Percentiles rank a stretch among this genome's conserved stretches.
Conservation (phyloP, 1,140 invertebrate species). For the Eriosoma lanigerum region DNA sequence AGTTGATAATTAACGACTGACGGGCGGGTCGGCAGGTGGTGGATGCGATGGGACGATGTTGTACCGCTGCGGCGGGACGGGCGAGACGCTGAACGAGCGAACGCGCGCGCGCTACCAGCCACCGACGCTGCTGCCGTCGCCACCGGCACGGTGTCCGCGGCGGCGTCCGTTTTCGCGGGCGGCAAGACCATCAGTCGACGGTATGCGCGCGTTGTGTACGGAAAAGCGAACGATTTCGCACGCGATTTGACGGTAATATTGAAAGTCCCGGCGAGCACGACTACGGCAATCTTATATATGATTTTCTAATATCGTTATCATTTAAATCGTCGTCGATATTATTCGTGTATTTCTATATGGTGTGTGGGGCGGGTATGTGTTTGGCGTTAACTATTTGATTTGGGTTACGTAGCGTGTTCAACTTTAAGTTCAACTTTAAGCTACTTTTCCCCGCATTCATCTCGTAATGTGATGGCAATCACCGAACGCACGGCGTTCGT, state of each 20-base stretch:
- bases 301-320: background rate
- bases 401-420: too few species aligned
- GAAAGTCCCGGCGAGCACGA: too few species aligned
- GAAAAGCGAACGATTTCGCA: background rate
- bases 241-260: background rate
- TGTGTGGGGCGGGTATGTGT: background rate
- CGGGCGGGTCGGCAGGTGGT: background rate
- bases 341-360: background rate
- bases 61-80: background rate
- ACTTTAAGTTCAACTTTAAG: too few species aligned
- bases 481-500: too few species aligned
- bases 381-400: too few species aligned
- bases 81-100: slow-evolving; percentile 14
- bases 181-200: slow-evolving; percentile 34
- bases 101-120: slow-evolving; percentile 44
- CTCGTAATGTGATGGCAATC: background rate
- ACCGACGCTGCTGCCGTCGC: background rate
- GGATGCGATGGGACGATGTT: slow-evolving; percentile 7
- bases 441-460: too few species aligned
- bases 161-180: slow-evolving; percentile 44
- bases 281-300: background rate
- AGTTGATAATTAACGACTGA: slow-evolving; percentile 51
- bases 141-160: background rate
- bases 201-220: slow-evolving; percentile 23
- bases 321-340: too few species aligned